Conservation (phyloP, 2,797 vertebrate genomes). For the Benthosema pterotum region DNA sequence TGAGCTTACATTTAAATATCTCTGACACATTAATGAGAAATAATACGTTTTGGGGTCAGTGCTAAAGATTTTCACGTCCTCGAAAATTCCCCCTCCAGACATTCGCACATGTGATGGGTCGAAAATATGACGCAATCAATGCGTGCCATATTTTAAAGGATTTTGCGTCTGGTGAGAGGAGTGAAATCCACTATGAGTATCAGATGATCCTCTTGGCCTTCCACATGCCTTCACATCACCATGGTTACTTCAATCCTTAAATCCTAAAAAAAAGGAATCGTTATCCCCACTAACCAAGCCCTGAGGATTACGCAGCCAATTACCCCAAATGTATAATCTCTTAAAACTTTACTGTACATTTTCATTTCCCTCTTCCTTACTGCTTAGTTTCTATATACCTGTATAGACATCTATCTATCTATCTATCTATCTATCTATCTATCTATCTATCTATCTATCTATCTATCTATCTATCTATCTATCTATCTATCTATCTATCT, state of each 20-base stretch:
- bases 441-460: too few relatives aligned
- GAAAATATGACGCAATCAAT: slow-evolving; percentile 30
- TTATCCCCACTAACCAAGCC: slow-evolving; percentile 47
- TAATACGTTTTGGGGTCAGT: neutral
- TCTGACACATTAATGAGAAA: neutral
- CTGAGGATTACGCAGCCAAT: slow-evolving; percentile 74
- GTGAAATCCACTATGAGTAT: slow-evolving; percentile 60
- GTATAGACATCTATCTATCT: neutral
- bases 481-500: too few relatives aligned
- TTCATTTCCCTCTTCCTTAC: slow-evolving; percentile 19
- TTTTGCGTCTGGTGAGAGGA: slow-evolving; percentile 40
- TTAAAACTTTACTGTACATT: slow-evolving; percentile 30
- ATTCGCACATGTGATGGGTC: slow-evolving; percentile 36
- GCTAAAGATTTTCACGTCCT: too few relatives aligned
- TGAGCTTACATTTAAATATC: neutral
- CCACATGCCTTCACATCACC: slow-evolving; percentile 60
- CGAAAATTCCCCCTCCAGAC: slow-evolving; percentile 1
- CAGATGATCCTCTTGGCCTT: slow-evolving; percentile 66
- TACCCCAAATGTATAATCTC: slow-evolving; percentile 60
- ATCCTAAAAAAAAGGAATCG: too few relatives aligned
- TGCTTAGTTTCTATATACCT: slow-evolving; percentile 25
- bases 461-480: too few relatives aligned
- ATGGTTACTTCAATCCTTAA: slow-evolving; percentile 61
- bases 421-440: too few relatives aligned
- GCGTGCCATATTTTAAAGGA: slow-evolving; percentile 37